phyloP scores from a whole-genome alignment of 2,797 vertebrate genomes.

The Tangara arthus region DNA sequence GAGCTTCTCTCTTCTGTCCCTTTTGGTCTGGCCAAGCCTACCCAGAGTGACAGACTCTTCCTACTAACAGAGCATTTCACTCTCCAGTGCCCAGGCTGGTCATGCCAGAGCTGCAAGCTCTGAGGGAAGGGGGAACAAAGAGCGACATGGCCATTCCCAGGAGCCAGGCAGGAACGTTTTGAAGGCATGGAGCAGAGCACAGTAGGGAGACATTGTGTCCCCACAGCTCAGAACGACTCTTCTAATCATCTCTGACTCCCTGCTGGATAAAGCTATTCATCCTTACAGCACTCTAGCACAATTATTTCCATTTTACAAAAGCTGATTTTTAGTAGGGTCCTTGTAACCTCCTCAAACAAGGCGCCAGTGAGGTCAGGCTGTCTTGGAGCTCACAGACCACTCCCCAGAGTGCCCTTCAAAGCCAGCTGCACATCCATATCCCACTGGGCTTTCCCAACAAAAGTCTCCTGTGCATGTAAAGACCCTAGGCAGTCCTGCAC shows the following conservation, averaged over 20 bases:
- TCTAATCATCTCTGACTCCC: not conserved
- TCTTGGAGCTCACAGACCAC: not conserved
- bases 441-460: not conserved
- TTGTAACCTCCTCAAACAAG: not conserved
- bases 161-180: not conserved
- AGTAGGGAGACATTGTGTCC: not conserved
- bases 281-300: not conserved
- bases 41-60: not conserved
- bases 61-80: not conserved
- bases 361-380: not conserved
- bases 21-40: not conserved
- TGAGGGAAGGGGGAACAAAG: not conserved
- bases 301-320: conserved; percentile 26
- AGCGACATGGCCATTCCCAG: not conserved
- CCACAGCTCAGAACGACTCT: not conserved
- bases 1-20: not conserved
- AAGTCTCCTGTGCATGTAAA: not conserved
- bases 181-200: not conserved
- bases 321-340: not conserved
- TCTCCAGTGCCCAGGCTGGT: not conserved
- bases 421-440: not conserved
- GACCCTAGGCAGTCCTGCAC: not conserved
- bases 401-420: not conserved
- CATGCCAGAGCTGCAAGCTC: not conserved
- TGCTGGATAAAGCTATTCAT: conserved; percentile 3